Evolutionary conservation across 2,888 invertebrate genomes (phyloP), one percentile per base, ranked within the genome.

Genomic region (Cephalotes varians): DNA sequence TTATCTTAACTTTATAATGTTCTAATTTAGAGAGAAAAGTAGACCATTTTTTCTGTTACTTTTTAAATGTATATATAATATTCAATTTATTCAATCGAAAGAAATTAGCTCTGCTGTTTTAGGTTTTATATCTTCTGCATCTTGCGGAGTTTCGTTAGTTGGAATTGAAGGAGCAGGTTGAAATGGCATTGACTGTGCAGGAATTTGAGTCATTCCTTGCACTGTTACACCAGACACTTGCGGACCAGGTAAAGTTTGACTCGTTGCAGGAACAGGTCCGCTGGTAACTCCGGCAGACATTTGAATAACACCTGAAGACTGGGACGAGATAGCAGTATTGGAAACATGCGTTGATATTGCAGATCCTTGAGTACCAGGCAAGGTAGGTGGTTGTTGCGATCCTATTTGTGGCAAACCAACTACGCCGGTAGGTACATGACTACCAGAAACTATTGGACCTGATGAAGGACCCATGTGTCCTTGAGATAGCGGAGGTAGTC

Each of bases 71-170:
- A 74, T 67, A 71, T 44, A 62, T 76, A 72, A 74, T 62, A 21
- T 31, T 73, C 65, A 69, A 60, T 69, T 49, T 74, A 49, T 84
- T 92, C 86, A 98, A 95, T 98, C 98, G 90, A 98, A 98, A 93
- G 97, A 97, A 88, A 98, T 98, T 51, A 98, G 95, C 94, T 98
- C 98, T 21, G 97, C 98, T 2, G 97, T 97, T 91, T 96, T 95
- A 0, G 96, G 95, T 86, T 95, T 95, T 28, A 93, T 87, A 64
- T 95, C 95, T 28, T 92, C 92, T 71, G 91, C 92, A 25, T 89
- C 71, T 56, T 86, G 89, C 25, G 73, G 77, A 44, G 83, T 73
- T 58, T 92, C 92, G 9, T 64, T 72, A 54, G 91, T 34, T 73
- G 82, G 12, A 76, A 58, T 12, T 67, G 85, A 28, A 81, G 65